Evolutionary conservation across 2,113 vertebrate species (phyloP).

Genomic region (Cheirogaleus medius): DNA sequence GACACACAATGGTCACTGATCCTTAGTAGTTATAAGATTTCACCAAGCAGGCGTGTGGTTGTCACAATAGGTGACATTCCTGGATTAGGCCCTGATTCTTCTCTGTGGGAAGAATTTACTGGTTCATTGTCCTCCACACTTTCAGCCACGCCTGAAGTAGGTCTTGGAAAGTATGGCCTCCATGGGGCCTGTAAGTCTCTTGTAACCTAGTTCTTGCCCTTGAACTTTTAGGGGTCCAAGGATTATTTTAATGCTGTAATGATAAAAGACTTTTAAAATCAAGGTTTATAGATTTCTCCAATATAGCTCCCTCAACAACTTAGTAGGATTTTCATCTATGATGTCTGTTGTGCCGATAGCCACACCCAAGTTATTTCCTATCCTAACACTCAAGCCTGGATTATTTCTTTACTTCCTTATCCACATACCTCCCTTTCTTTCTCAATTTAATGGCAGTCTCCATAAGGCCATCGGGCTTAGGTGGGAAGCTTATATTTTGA

Average conservation of each 20-base stretch:
- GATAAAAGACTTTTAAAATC: background rate
- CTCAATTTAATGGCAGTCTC: background rate
- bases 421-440: background rate
- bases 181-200: background rate
- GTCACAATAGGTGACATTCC: background rate
- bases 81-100: background rate
- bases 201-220: background rate
- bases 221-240: background rate
- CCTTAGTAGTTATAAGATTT: background rate
- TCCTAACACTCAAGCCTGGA: background rate
- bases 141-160: background rate
- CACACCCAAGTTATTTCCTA: background rate
- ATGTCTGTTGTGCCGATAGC: background rate
- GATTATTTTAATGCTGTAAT: background rate
- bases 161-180: background rate
- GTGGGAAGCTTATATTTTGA: background rate
- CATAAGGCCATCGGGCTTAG: background rate
- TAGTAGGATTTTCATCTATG: background rate
- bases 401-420: background rate
- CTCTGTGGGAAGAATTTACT: background rate
- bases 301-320: background rate
- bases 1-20: background rate
- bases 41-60: background rate
- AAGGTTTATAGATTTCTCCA: conserved; percentile 12
- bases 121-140: background rate